Percentiles rank a stretch among this genome's conserved stretches.
Evolutionary conservation across 2,797 vertebrate genomes (phyloP).

Genomic region (Margarornis squamiger): DNA sequence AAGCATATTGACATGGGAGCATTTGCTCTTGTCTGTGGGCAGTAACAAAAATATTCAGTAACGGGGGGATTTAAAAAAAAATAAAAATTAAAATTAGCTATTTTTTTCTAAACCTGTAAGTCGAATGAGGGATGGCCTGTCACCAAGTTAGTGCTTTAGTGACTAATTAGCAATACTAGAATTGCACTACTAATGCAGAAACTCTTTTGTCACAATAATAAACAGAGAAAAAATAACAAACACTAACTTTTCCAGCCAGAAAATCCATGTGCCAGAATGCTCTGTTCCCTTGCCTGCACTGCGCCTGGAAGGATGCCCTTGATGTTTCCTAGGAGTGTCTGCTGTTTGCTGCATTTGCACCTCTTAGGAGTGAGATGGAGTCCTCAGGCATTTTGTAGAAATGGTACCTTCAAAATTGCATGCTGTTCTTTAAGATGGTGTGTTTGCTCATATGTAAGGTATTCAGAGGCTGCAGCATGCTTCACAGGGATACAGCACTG

Average conservation of each 20-base stretch:
- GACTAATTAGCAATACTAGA: not conserved
- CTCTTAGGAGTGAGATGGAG: not conserved
- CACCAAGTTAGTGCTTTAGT: not conserved
- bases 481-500: not conserved
- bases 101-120: not conserved
- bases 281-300: not conserved
- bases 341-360: not conserved
- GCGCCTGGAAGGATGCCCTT: not conserved
- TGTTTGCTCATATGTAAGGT: not conserved
- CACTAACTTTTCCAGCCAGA: not conserved
- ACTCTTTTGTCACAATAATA: not conserved
- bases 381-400: not conserved
- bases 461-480: not conserved
- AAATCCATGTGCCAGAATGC: not conserved
- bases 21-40: slow-evolving; percentile 80
- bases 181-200: not conserved
- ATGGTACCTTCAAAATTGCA: not conserved
- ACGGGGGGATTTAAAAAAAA: not conserved
- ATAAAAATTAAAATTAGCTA: not conserved
- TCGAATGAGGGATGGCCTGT: not conserved
- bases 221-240: not conserved
- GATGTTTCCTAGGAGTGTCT: not conserved
- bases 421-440: accelerated
- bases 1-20: slow-evolving; percentile 82
- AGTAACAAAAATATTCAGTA: slow-evolving; percentile 78